These are phyloP conservation scores for Osmerus eperlanus DNA, from an alignment of 2,113 vertebrate species.

Conservation along the genomic window DNA sequence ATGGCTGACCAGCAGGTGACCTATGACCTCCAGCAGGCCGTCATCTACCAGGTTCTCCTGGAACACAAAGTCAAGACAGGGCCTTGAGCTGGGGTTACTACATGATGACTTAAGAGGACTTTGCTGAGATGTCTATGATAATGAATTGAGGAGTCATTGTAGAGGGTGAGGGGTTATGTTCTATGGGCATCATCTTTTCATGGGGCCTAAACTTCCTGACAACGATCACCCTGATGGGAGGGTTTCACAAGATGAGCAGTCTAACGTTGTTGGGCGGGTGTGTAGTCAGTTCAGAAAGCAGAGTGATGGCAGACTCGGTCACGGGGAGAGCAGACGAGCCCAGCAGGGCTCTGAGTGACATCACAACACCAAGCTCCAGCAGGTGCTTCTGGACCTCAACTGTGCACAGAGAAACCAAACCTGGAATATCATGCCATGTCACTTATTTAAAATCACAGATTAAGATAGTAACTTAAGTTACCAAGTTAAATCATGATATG, in stretches of 20 bases:
- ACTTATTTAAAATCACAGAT: no score
- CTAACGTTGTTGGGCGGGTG: conserved; percentile 68
- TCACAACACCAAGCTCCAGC: conserved; percentile 63
- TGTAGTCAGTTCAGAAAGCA: conserved; percentile 72
- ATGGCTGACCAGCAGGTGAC: conserved; percentile 58
- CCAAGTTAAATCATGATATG: not conserved
- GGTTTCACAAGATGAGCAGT: not conserved
- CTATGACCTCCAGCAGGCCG: conserved; percentile 66
- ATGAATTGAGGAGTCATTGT: not conserved
- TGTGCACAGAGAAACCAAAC: conserved; percentile 30
- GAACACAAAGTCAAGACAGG: not conserved
- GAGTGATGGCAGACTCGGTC: conserved; percentile 58
- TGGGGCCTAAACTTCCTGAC: not conserved
- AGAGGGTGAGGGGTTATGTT: no score
- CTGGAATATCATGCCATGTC: not conserved
- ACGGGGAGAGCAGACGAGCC: conserved; percentile 43
- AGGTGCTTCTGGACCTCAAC: conserved; percentile 66
- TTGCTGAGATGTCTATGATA: not conserved
- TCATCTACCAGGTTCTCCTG: conserved; percentile 68
- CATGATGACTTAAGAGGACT: no score
- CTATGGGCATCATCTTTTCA: no score
- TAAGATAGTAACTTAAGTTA: no score
- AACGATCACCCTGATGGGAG: not conserved
- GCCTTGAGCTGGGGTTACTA: not conserved
- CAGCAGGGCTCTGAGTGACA: conserved; percentile 66